Evolutionary conservation across 2,797 vertebrate species (phyloP).

Genomic region (Hafferia zeledoni): DNA sequence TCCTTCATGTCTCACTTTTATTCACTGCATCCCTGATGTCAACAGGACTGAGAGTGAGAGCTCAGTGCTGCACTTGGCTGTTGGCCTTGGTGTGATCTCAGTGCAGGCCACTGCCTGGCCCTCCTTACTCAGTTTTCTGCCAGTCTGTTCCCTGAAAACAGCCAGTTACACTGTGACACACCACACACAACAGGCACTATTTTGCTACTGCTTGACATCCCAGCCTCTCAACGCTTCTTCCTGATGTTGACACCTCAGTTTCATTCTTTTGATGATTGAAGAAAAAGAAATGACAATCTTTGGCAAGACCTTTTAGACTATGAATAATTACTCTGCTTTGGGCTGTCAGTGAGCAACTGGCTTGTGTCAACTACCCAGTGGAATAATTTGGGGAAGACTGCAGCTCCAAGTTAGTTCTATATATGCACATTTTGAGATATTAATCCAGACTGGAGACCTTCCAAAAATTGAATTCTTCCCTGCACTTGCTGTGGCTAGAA

Average conservation of each 20-base stretch:
- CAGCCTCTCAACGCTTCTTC: background rate
- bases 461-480: background rate
- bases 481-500: background rate
- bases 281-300: background rate
- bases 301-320: background rate
- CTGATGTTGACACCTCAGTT: background rate
- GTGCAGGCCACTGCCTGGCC: background rate
- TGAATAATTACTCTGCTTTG: background rate
- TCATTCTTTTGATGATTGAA: background rate
- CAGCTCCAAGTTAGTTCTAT: background rate
- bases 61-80: background rate
- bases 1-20: background rate
- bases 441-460: background rate
- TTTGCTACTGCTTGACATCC: background rate
- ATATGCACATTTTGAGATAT: background rate
- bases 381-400: background rate
- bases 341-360: background rate
- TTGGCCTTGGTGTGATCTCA: background rate
- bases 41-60: accelerated
- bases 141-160: background rate
- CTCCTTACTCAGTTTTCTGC: background rate
- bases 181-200: background rate
- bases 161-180: background rate
- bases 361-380: constrained; percentile 4
- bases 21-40: background rate